Evolutionary conservation across 2,113 vertebrate species (phyloP), one percentile per base, ranked within the genome.

Genomic region (Triplophysa tibetana): DNA sequence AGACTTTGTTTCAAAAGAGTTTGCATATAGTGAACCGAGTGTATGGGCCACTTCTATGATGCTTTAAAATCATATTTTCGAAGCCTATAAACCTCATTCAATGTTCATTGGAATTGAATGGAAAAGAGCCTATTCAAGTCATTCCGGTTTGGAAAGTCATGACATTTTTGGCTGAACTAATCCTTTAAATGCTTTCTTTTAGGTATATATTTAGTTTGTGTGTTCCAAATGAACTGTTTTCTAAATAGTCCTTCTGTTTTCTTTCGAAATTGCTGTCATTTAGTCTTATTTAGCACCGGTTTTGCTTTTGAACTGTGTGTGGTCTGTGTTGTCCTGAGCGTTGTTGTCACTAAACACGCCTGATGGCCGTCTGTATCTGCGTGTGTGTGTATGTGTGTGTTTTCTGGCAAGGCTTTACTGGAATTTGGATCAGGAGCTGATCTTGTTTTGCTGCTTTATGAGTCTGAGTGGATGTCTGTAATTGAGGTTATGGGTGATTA

Each of bases 401-500:
- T 75, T 17, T 66, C 21, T 56, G 70, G 54, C 83, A 72, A 77
- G 88, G 87, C 88, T 90, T 90, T 90, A 87, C 89, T 86, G 90
- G 90, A 91, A 91, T 90, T 90, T 88, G 87, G 89, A 85, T 82
- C 91, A 89, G 87, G 87, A 85, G 77, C 90, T 92, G 90, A 92
- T 92, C 92, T 93, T 89, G 90, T 93, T 93, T 91, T 89, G 83
- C 86, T 89, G 89, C 88, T 93, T 93, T 93, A 92, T 92, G 93
- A 92, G 90, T 90, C 90, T 88, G 89, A 92, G 91, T 91, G 86
- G 85, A 90, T 70, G 88, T 91, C 91, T 89, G 90, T 93, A 92
- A 93, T 92, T 94, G 90, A 86, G 88, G 89, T 93, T 92, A 93
- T 94, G 90, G 92, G 92, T 94, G 91, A 94, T 94, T 94, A 93